Conservation (phyloP, 2,113 vertebrate species). For the Pao palembangensis region DNA sequence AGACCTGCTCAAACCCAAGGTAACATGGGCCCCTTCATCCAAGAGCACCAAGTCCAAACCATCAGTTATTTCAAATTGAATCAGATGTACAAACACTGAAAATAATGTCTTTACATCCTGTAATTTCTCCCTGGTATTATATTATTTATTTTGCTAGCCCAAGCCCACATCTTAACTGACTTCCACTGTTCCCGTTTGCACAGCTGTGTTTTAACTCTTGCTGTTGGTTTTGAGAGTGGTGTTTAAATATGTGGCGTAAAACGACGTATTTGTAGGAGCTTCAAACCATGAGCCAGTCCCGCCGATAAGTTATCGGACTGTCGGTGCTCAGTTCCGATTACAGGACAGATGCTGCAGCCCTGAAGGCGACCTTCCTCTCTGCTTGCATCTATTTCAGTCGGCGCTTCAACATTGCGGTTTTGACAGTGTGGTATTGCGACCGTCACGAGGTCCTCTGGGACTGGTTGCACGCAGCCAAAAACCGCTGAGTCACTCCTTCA, state of each 20-base stretch:
- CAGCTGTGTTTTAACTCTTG: constrained; percentile 66
- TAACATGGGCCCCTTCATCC: constrained; percentile 60
- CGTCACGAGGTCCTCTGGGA: too few relatives aligned
- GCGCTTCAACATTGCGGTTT: too few relatives aligned
- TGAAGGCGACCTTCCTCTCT: background rate
- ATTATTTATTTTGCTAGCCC: constrained; percentile 69
- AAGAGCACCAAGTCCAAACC: constrained; percentile 46
- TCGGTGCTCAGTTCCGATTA: constrained; percentile 20
- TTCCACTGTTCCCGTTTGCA: constrained; percentile 64
- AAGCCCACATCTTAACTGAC: constrained; percentile 59
- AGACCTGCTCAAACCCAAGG: constrained; percentile 80
- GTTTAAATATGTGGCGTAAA: constrained; percentile 45
- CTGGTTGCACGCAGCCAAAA: too few relatives aligned
- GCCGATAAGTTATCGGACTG: constrained; percentile 26
- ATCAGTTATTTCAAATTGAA: constrained; percentile 63
- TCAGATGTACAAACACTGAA: constrained; percentile 67
- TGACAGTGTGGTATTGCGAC: too few relatives aligned
- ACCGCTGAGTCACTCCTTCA: constrained; percentile 32
- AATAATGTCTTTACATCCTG: constrained; percentile 69
- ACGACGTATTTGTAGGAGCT: constrained; percentile 31
- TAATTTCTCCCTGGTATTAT: constrained; percentile 66
- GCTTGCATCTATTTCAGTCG: too few relatives aligned
- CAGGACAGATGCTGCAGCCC: constrained; percentile 13
- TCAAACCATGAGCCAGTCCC: constrained; percentile 42
- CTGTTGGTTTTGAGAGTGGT: constrained; percentile 37